Evolutionary conservation across 2,113 vertebrate genomes (phyloP).

Genomic region (Cyphotilapia sp.): DNA sequence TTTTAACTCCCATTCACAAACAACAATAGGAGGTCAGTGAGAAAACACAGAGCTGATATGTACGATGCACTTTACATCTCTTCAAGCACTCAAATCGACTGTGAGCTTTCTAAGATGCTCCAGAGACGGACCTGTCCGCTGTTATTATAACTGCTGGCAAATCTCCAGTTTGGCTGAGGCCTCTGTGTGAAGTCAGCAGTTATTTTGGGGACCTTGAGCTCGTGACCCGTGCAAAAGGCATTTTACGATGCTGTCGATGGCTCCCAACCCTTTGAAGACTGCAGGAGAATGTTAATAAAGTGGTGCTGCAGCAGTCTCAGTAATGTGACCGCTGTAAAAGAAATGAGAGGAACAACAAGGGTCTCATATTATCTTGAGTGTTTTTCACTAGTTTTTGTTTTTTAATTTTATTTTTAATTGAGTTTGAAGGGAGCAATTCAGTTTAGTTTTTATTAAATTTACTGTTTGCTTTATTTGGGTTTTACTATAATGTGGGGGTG

Average conservation of each 20-base stretch:
- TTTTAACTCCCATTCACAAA: conserved; percentile 21
- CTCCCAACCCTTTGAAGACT: neutral
- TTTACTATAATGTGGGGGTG: neutral
- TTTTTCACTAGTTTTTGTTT: neutral
- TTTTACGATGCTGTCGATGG: conserved; percentile 25
- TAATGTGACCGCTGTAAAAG: neutral
- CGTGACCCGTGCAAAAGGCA: neutral
- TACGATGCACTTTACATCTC: neutral
- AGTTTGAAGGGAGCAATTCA: neutral
- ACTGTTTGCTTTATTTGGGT: neutral
- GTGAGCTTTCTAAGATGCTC: neutral
- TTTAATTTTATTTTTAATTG: neutral
- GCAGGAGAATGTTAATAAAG: conserved; percentile 16
- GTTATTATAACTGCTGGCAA: neutral
- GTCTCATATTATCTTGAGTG: neutral
- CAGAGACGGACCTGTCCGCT: neutral
- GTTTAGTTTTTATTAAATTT: neutral
- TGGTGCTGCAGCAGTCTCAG: neutral
- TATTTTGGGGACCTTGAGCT: conserved; percentile 43
- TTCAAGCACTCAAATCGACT: neutral
- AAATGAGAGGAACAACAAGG: neutral
- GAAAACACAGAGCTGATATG: neutral
- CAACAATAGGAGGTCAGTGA: neutral
- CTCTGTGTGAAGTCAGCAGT: neutral
- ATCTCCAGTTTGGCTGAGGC: neutral